phyloP scores from a whole-genome alignment of 2,888 invertebrate species.

The Octonoba sinensis region DNA sequence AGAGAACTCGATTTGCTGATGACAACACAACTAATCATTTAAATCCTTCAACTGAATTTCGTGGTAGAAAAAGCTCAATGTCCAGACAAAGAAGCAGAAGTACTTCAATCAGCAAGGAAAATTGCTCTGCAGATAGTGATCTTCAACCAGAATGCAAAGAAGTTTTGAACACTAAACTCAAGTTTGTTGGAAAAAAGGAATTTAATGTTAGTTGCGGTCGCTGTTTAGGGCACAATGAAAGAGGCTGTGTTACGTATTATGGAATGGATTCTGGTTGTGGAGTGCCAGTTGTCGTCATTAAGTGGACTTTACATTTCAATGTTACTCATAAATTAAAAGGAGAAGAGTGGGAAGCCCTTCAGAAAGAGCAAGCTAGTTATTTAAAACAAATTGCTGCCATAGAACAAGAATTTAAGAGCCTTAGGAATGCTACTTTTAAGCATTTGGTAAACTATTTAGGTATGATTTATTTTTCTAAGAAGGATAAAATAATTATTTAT shows the following conservation, averaged over 20 bases:
- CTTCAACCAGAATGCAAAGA: conserved; percentile 46
- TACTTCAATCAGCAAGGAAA: conserved; percentile 26
- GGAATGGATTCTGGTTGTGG: conserved; percentile 83
- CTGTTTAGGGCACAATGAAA: conserved; percentile 78
- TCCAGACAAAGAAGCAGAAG: conserved; percentile 39
- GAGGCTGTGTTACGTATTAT: conserved; percentile 81
- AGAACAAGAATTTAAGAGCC: conserved; percentile 83
- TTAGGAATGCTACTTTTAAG: conserved; percentile 80
- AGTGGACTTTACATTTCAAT: conserved; percentile 77
- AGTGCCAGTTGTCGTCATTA: conserved; percentile 80
- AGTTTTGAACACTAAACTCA: conserved; percentile 38
- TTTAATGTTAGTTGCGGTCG: conserved; percentile 34
- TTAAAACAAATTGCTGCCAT: conserved; percentile 76
- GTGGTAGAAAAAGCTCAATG: not conserved
- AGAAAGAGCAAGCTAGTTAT: conserved; percentile 68
- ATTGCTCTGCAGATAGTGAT: conserved; percentile 18
- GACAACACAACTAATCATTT: conserved; percentile 7
- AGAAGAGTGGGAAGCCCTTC: conserved; percentile 67
- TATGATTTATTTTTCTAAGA: conserved; percentile 76
- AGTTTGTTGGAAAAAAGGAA: conserved; percentile 51
- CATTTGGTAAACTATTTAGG: conserved; percentile 83
- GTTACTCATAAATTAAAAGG: conserved; percentile 67
- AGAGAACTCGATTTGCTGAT: conserved; percentile 32
- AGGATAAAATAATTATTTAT: conserved; percentile 77
- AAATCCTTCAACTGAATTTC: not conserved